These are phyloP conservation scores for Homalodisca vitripennis DNA, from an alignment of 1,140 invertebrate species.

Conservation along the genomic window DNA sequence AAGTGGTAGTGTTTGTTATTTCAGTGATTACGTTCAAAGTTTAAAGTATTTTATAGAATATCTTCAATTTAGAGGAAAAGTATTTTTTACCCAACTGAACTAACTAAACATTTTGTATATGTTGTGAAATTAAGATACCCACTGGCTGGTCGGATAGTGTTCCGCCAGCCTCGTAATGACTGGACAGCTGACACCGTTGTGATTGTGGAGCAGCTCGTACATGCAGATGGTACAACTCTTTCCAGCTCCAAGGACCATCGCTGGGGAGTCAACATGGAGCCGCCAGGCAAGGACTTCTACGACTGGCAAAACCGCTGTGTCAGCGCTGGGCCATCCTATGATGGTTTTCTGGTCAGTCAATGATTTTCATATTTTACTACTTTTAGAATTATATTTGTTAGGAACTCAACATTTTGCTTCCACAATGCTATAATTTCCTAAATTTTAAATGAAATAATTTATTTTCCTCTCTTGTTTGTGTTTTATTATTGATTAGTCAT, in stretches of 20 bases:
- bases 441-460: too few species aligned
- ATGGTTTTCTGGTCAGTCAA: slow-evolving; percentile 70
- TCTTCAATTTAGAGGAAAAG: neutral
- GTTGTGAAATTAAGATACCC: slow-evolving; percentile 63
- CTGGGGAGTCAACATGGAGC: slow-evolving; percentile 62
- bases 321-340: slow-evolving; percentile 74
- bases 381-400: too few species aligned
- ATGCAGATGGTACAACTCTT: slow-evolving; percentile 78
- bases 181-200: slow-evolving; percentile 80
- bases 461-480: too few species aligned
- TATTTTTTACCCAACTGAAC: neutral
- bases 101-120: neutral
- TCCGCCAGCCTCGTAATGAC: slow-evolving; percentile 77
- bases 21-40: neutral
- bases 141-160: slow-evolving; percentile 80
- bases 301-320: slow-evolving; percentile 85
- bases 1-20: too few species aligned
- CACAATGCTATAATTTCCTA: too few species aligned
- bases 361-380: too few species aligned
- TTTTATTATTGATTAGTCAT: too few species aligned
- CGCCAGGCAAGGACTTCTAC: slow-evolving; percentile 82
- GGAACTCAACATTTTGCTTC: too few species aligned
- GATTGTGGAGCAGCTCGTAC: slow-evolving; percentile 65
- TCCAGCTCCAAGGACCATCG: slow-evolving; percentile 67
- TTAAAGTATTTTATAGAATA: neutral